phyloP scores from a whole-genome alignment of 2,797 vertebrate genomes.

The Gephyroberyx darwinii region DNA sequence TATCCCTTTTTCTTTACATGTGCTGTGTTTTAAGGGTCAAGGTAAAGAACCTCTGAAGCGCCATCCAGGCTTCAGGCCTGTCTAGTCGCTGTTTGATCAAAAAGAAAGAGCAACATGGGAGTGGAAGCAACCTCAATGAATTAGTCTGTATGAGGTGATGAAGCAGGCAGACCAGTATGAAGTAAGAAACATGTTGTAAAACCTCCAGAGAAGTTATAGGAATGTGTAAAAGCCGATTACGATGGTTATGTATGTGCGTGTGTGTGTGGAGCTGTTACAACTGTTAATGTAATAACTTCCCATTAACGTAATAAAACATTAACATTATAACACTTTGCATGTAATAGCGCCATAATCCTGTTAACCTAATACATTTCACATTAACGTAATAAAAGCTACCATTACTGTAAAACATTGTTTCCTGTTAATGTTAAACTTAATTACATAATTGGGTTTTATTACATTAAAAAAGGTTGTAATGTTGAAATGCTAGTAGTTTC shows the following conservation, averaged over 20 bases:
- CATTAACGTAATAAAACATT: too few relatives aligned
- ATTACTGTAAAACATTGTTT: too few relatives aligned
- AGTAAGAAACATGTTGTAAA: background rate
- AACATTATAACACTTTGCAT: too few relatives aligned
- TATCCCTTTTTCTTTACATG: background rate
- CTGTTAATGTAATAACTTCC: background rate
- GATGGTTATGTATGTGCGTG: background rate
- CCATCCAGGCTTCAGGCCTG: too few relatives aligned
- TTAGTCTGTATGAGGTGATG: background rate
- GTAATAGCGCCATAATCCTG: too few relatives aligned
- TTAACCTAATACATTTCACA: too few relatives aligned
- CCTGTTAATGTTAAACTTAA: too few relatives aligned
- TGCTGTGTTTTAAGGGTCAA: background rate
- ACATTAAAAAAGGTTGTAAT: too few relatives aligned
- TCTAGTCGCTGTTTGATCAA: too few relatives aligned
- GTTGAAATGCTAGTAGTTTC: too few relatives aligned
- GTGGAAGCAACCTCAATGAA: background rate
- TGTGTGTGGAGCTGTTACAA: background rate
- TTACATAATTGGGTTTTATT: too few relatives aligned
- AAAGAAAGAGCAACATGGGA: background rate
- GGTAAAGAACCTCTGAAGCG: background rate
- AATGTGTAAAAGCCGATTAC: background rate
- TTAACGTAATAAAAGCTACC: too few relatives aligned
- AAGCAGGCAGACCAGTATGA: background rate
- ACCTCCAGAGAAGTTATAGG: background rate